Evolutionary conservation across 2,888 invertebrate genomes (phyloP).

Genomic region (Drosophila atripex): DNA sequence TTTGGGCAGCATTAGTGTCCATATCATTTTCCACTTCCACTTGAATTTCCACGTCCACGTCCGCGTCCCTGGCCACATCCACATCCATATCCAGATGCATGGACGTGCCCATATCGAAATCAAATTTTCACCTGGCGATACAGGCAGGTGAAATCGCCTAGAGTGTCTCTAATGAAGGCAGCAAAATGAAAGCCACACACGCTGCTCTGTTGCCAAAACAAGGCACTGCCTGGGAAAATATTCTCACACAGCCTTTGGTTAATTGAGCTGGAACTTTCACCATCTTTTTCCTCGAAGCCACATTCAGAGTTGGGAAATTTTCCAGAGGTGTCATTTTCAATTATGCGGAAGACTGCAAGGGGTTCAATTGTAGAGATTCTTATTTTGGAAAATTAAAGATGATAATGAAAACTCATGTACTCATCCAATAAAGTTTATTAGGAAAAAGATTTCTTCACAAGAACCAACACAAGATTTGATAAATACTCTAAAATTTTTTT

Average conservation of each 20-base stretch:
- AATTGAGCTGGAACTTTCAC: slow-evolving; percentile 59
- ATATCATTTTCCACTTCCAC: slow-evolving; percentile 7
- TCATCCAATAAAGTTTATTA: too few relatives aligned
- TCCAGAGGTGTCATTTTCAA: slow-evolving; percentile 3
- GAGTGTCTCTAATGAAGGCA: slow-evolving; percentile 59
- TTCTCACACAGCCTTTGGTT: slow-evolving; percentile 59
- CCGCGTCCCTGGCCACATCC: slow-evolving; percentile 9
- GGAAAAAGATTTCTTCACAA: too few relatives aligned
- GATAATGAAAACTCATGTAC: background rate
- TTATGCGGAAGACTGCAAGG: background rate
- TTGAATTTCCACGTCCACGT: slow-evolving; percentile 10
- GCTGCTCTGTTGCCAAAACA: slow-evolving; percentile 26
- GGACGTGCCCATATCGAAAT: slow-evolving; percentile 32
- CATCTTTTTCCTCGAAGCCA: slow-evolving; percentile 15
- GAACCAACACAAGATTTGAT: too few relatives aligned
- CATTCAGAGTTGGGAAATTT: slow-evolving; percentile 38
- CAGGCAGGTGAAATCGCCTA: slow-evolving; percentile 61
- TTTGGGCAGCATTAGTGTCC: slow-evolving; percentile 33
- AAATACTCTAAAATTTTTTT: too few relatives aligned
- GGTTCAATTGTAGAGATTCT: background rate
- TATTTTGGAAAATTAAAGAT: background rate
- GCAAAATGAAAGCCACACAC: slow-evolving; percentile 68
- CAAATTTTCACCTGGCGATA: slow-evolving; percentile 43
- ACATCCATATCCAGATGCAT: background rate
- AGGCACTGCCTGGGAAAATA: slow-evolving; percentile 39